These are phyloP conservation scores for Lepisosteus osseus DNA, from an alignment of 2,113 vertebrate species.

Conservation along the genomic window DNA sequence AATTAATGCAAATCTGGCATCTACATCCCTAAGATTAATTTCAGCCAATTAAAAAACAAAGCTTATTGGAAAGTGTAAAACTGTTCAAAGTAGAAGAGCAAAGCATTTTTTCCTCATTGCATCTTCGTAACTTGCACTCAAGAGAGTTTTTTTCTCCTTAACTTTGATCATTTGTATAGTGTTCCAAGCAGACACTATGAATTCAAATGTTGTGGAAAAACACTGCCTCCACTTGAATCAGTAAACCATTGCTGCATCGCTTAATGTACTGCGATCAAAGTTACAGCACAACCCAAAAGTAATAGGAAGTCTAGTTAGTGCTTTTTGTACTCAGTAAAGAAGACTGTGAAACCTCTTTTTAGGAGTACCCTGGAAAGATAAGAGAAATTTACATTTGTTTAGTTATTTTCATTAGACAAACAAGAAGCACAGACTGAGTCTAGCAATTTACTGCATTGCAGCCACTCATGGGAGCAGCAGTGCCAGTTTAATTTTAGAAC, in stretches of 20 bases:
- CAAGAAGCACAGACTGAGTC: background rate
- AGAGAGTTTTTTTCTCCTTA: constrained; percentile 53
- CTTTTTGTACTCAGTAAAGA: background rate
- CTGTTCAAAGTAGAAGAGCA: constrained; percentile 81
- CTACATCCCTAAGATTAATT: constrained; percentile 99
- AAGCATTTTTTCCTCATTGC: constrained; percentile 66
- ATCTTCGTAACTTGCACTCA: constrained; percentile 70
- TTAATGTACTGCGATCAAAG: constrained; percentile 22
- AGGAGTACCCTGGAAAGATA: background rate
- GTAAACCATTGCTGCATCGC: constrained; percentile 33
- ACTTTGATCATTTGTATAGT: constrained; percentile 74
- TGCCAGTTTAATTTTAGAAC: no score
- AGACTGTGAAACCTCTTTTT: background rate
- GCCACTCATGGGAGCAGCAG: no score
- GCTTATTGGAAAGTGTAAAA: constrained; percentile 93
- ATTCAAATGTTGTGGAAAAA: constrained; percentile 59
- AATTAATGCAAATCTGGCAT: constrained; percentile 99
- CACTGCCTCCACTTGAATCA: constrained; percentile 43
- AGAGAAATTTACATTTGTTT: background rate
- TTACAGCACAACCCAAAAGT: background rate
- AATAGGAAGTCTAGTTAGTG: constrained; percentile 1
- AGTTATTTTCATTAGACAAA: background rate
- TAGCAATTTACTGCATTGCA: no score
- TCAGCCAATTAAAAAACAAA: constrained; percentile 99
- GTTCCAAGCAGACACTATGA: constrained; percentile 58